Base-by-base conservation (phyloP, 2,113 vertebrate genomes). In the Meriones unguiculatus region DNA sequence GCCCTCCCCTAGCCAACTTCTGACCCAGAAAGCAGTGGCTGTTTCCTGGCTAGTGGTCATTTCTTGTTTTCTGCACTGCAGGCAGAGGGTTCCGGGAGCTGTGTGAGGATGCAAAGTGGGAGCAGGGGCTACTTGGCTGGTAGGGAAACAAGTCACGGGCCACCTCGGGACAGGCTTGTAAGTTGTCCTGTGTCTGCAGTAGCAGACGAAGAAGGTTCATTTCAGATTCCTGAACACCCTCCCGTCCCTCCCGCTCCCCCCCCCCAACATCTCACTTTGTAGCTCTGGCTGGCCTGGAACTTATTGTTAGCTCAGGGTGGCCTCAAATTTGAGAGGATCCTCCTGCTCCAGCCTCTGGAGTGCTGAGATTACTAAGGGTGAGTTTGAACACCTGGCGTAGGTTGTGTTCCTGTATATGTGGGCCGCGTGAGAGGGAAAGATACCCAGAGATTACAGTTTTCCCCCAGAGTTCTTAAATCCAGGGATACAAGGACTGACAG, bases 11-110 rank as follows among this genome's bases (percentile, higher is more conserved):
- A 30, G 97, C 97, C 97, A 90, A 98, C 97, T 98, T 97, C 97
- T 97, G 95, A 98, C 98, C 95, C 98, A 97, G 84, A 98, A 98
- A 98, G 73, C 96, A 93, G 92, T 89, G 95, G 93, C 92, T 96
- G 97, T 95, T 96, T 97, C 94, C 96, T 97, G 90, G 93, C 96
- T 76, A 62, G 96, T 95, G 90, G 91, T 57, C 93, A 52, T 65
- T 70, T 87, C 24, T 84, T 24, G 69, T 96, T 97, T 98, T 91
- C 85, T 93, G 94, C 3, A 30, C 89, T 95, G 90, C 90, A 97
- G 97, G 80, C 91, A 94, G 72, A 94, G 78, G 91, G 92, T 93
- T 84, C 84, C 95, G 72, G 81, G 65, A 54, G 7, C 57, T 32
- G 86, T 73, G 11, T 72, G 84, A 95, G 98, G 98, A 97, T 50